Evolutionary conservation across 2,888 invertebrate genomes (phyloP).

Genomic region (Galeruca laticollis): DNA sequence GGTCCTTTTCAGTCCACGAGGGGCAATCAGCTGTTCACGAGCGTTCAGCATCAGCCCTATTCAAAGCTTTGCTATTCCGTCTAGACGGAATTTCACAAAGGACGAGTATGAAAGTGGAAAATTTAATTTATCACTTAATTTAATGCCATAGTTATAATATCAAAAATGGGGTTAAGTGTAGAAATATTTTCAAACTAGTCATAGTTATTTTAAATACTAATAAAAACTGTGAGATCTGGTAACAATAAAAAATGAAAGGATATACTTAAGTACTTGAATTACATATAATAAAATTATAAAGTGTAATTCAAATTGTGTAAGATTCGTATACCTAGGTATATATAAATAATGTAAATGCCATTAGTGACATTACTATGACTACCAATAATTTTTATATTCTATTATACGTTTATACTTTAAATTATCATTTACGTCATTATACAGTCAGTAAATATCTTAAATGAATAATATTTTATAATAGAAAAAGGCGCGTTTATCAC

Average conservation of each 20-base stretch:
- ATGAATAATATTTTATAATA: too few relatives aligned
- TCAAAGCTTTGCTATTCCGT: constrained; percentile 55
- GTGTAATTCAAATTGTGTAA: background rate
- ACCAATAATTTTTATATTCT: background rate
- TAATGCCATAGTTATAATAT: too few relatives aligned
- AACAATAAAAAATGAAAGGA: too few relatives aligned
- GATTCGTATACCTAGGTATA: too few relatives aligned
- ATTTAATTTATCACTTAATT: constrained; percentile 18
- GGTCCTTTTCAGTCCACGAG: constrained; percentile 61
- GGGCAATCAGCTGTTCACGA: constrained; percentile 65
- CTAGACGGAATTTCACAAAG: constrained; percentile 54
- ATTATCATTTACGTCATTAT: background rate
- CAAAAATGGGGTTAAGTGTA: too few relatives aligned
- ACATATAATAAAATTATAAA: background rate
- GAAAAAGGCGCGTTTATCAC: too few relatives aligned
- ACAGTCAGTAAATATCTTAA: too few relatives aligned
- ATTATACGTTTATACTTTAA: background rate
- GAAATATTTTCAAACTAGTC: too few relatives aligned
- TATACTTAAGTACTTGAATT: too few relatives aligned
- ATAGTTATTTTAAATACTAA: background rate
- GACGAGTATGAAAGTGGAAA: constrained; percentile 27
- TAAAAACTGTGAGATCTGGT: background rate
- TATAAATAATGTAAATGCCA: background rate
- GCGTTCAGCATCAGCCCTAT: constrained; percentile 58
- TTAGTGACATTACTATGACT: background rate